Percentiles rank a stretch among this genome's conserved stretches.
These are phyloP conservation scores for Natrix natrix DNA, from an alignment of 2,797 vertebrate species.

Conservation along the genomic window DNA sequence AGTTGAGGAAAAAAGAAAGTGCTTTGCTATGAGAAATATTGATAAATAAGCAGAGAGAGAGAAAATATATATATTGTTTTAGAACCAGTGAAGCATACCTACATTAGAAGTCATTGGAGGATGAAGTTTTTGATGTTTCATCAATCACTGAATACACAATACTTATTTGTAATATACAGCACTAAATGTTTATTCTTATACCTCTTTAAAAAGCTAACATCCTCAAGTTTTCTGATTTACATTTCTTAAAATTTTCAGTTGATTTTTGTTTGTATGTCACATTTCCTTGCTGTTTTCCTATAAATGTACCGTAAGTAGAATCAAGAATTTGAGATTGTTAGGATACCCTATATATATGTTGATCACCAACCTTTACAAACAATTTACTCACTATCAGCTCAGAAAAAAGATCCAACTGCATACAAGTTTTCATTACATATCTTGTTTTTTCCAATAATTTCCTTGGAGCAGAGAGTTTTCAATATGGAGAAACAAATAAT, in stretches of 20 bases:
- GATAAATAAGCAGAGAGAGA: neutral
- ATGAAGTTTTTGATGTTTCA: neutral
- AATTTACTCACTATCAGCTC: neutral
- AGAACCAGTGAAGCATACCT: neutral
- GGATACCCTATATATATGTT: neutral
- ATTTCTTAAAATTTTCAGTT: slow-evolving; percentile 18
- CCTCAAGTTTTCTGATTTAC: neutral
- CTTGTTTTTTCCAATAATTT: neutral
- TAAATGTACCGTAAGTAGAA: neutral
- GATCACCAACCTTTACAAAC: neutral
- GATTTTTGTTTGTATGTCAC: neutral
- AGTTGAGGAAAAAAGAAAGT: neutral
- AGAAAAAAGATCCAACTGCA: neutral
- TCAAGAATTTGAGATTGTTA: neutral
- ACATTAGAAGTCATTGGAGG: neutral
- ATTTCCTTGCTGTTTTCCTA: neutral
- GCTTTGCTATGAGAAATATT: neutral
- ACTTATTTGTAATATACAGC: neutral
- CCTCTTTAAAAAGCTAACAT: neutral
- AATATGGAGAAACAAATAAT: neutral
- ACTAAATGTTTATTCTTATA: neutral
- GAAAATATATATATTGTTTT: neutral
- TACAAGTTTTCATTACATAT: neutral
- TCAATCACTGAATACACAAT: neutral
- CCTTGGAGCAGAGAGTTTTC: neutral